Evolutionary conservation across 2,113 vertebrate species (phyloP), one percentile per base, ranked within the genome.

Genomic region (Rhizomys pruinosus): DNA sequence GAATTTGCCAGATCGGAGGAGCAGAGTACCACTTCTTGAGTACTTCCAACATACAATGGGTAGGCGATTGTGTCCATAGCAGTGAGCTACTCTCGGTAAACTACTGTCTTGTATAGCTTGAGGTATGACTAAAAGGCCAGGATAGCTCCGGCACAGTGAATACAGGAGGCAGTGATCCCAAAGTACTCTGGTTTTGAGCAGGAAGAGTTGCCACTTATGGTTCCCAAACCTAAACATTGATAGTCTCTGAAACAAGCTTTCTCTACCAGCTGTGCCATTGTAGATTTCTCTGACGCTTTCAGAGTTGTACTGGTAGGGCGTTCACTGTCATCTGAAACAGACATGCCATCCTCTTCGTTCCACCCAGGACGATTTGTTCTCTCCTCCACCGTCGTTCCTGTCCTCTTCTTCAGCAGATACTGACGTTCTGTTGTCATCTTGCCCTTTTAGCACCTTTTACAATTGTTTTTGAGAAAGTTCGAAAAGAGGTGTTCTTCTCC

Each of bases 201-300:
- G 32, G 99, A 99, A 27, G 99, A 98, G 92, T 98, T 99, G 79
- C 97, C 98, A 19, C 98, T 99, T 97, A 99, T 99, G 97, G 99
- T 99, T n/a, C 99, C 99, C 87, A 99, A 97, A 52, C 99, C 99
- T 96, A 99, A 97, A 57, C 99, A 99, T 72, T 99, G 99, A 96
- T 99, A 99, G 97, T 99, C 99, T 89, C 99, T 98, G 97, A 99
- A 99, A 97, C 99, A 99, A 69, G 99, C 99, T 95, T 99, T 98
- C 97, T 99, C 99, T 39, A 99, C 99, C 92, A 99, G 98, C 96
- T 99, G 99, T 96, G 99, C 99, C 99, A 99, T 99, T 71, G 99
- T 99, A 89, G 99, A 99, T 96, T 99, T 99, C 96, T 99, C 99
- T 0, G 99, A 99, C 3, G 99, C 98, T 97, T 99, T 99, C 92